Evolutionary conservation across 1,140 invertebrate genomes (phyloP), one percentile per base, ranked within the genome.

Genomic region (Tetragnatha versicolor): DNA sequence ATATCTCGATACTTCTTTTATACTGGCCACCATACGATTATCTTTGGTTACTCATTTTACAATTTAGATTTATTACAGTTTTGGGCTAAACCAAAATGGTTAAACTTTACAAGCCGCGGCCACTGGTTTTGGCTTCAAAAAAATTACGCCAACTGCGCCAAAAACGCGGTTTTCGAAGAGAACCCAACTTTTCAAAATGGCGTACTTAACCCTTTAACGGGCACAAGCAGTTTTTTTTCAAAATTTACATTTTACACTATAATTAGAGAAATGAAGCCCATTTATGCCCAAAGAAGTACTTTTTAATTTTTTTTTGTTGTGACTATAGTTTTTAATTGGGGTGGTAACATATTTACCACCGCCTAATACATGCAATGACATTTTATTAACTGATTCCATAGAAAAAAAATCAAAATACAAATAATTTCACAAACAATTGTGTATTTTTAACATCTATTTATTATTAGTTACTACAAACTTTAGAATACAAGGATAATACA

Each of bases 341-440:
- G 63, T 51, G 27, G 29, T 33, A 49, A 35, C 45, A 68, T 68
- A 33, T 68, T 58, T 58, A 58, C 53, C 53, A 58, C 53, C 25
- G 2, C 25, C 27, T 29, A 58, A 58, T 58, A 2, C 53, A 29
- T 31, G 53, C 53, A 29, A 58, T 58, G 25, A 3, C 5, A 58
- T 29, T 7, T 58, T 58, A 51, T 29, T 49, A 45, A 68, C 42
- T 49, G 47, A 68, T 33, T 68, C 63, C 47, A 68, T 51, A 20
- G 45, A 68, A 68, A 61, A 49, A n/a, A 68, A 49, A 20, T 20
- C 49, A 10, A 68, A 51, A 68, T 51, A 68, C 63, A 49, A 68
- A 68, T 68, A 49, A 35, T 49, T 68, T 49, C 27, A 68, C 25
- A 47, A 22, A 68, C 27, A 68, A 6, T 22, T 14, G 22, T 58